These are phyloP conservation scores for Sebastolobus alascanus DNA, from an alignment of 2,797 vertebrate species.

Conservation along the genomic window DNA sequence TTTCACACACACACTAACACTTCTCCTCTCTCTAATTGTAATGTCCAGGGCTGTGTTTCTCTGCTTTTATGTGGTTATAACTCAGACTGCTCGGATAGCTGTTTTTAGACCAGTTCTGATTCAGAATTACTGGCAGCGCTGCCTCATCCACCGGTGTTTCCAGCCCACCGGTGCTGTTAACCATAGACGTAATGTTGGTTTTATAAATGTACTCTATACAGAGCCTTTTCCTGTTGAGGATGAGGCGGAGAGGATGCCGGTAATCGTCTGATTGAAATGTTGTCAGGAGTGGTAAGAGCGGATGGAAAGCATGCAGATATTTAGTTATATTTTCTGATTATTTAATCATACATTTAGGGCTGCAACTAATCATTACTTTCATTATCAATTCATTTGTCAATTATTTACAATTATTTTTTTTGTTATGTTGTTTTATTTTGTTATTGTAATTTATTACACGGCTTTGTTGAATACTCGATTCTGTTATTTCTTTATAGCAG, in stretches of 20 bases:
- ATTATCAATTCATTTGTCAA: not conserved
- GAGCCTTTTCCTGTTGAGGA: not conserved
- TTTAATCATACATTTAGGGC: not conserved
- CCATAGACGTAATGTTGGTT: slow-evolving; percentile 7
- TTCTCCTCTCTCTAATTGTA: slow-evolving; percentile 54
- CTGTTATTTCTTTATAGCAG: too few species aligned
- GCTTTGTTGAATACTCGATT: too few species aligned
- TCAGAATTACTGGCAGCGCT: slow-evolving; percentile 38
- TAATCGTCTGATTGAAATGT: not conserved
- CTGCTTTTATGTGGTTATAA: slow-evolving; percentile 44
- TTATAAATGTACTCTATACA: slow-evolving; percentile 17
- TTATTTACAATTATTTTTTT: too few species aligned
- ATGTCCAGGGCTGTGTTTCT: slow-evolving; percentile 53
- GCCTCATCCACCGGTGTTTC: slow-evolving; percentile 26
- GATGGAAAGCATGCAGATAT: not conserved
- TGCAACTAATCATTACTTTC: not conserved
- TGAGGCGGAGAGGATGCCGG: not conserved
- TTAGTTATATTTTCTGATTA: not conserved
- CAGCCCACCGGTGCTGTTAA: slow-evolving; percentile 41
- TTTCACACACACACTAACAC: slow-evolving; percentile 9
- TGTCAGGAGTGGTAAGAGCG: fast-evolving
- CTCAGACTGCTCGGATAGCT: slow-evolving; percentile 31
- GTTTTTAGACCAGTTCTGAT: slow-evolving; percentile 61
- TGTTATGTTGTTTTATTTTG: not conserved
- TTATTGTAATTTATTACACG: not conserved